phyloP scores from a whole-genome alignment of 2,797 vertebrate genomes.

The Sternotherus odoratus region DNA sequence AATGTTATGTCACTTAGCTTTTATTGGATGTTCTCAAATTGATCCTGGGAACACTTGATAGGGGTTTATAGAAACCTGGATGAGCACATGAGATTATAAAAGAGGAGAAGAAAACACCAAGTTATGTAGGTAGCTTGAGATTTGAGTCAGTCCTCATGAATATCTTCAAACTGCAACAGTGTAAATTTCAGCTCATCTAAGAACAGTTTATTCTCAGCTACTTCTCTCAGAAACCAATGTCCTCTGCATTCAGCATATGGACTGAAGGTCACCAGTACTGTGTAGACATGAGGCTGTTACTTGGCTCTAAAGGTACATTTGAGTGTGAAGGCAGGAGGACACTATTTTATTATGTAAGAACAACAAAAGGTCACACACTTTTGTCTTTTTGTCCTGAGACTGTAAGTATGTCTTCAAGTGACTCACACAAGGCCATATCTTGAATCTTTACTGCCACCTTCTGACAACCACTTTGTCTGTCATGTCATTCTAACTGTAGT shows the following conservation, averaged over 20 bases:
- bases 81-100: too few relatives aligned
- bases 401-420: rapidly evolving
- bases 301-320: neutral
- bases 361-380: neutral
- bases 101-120: too few relatives aligned
- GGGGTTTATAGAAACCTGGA: neutral
- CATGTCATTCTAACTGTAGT: neutral
- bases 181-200: neutral
- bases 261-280: neutral
- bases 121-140: neutral
- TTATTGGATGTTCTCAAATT: neutral
- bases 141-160: neutral
- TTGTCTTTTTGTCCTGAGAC: neutral
- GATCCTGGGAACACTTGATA: neutral
- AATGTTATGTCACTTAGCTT: neutral
- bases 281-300: neutral
- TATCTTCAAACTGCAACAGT: neutral
- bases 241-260: neutral
- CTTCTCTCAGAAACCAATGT: neutral
- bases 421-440: neutral
- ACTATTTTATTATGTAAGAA: neutral
- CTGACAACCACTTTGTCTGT: neutral
- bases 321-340: neutral
- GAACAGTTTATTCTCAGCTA: neutral
- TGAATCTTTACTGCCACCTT: neutral